Base-by-base conservation (phyloP, 2,888 invertebrate genomes). In the Trichopoda pennipes region DNA sequence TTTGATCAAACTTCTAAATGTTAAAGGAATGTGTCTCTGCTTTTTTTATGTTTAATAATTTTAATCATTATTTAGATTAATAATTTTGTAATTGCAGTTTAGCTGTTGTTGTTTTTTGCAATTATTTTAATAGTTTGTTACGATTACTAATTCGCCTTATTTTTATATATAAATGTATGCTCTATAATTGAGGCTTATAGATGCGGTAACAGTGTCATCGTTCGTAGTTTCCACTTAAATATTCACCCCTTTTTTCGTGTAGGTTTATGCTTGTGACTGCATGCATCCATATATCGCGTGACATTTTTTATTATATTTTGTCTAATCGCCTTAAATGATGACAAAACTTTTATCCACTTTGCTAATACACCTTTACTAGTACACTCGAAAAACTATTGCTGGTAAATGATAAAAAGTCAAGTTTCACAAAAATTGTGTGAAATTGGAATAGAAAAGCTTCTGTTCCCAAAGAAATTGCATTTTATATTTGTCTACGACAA, bases 321-420 rank as follows among this genome's bases (percentile, higher is more conserved):
- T 70, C 75, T 82, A 82, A 79, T 82, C 82, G 79, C 44, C 79
- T 79, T 82, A 82, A 79, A 82, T 82, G 82, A 82, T 79, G 82
- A 82, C 82, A 82, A 82, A 82, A 82, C 79, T 82, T 82, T 79
- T 82, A 79, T 66, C 66, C 75, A 79, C 82, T 82, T 82, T 75
- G 72, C 28, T 80, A 75, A 66, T 70, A 70, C 51, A 51, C 58
- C 49, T 73, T 63, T 32, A n/a, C n/a, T n/a, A 17, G 19, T 12
- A 64, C 63, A 60, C 75, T 60, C 66, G 42, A 68, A 75, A 73
- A 75, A 68, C 0, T n/a, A n/a, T 32, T 7, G 49, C 2, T 49
- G 14, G 17, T 49, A 44, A 16, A 7, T 1, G 8, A 9, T 0
- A 17, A 49, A 47, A 17, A 9, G 8, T 28, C 28, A 28, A 7